Evolutionary conservation across 2,113 vertebrate species (phyloP).

Genomic region (Oreotragus oreotragus): DNA sequence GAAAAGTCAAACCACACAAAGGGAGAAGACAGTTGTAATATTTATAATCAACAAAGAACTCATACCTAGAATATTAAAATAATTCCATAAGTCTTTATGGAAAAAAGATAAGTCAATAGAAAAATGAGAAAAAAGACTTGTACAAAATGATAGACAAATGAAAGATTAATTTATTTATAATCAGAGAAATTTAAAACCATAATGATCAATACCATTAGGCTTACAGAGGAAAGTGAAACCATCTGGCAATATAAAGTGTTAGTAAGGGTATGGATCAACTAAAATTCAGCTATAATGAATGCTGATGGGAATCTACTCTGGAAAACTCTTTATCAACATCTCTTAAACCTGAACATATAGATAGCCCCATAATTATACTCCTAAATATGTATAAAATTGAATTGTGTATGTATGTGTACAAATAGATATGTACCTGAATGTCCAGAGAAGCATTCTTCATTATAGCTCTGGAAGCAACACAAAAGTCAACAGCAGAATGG

Average conservation of each 20-base stretch:
- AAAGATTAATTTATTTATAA: neutral
- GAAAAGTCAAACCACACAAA: neutral
- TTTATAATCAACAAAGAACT: neutral
- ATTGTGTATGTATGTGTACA: neutral
- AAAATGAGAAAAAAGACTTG: neutral
- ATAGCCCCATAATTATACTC: neutral
- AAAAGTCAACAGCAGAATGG: neutral
- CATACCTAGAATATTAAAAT: neutral
- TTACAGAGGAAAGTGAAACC: neutral
- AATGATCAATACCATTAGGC: neutral
- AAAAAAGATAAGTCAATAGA: neutral
- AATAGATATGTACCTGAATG: neutral
- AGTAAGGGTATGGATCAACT: neutral
- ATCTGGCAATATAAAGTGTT: neutral
- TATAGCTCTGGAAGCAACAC: neutral
- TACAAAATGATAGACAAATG: neutral
- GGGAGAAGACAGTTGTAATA: neutral
- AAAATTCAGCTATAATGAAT: neutral
- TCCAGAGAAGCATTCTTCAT: neutral
- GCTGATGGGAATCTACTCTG: neutral
- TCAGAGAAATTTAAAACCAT: neutral
- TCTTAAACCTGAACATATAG: neutral
- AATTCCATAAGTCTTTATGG: neutral
- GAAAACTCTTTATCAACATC: neutral
- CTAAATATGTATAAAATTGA: neutral